A percentile compares a stretch with the other conserved stretches of the same genome.
Conservation (phyloP, 2,797 vertebrate genomes). For the Sebastes hopkinsi region DNA sequence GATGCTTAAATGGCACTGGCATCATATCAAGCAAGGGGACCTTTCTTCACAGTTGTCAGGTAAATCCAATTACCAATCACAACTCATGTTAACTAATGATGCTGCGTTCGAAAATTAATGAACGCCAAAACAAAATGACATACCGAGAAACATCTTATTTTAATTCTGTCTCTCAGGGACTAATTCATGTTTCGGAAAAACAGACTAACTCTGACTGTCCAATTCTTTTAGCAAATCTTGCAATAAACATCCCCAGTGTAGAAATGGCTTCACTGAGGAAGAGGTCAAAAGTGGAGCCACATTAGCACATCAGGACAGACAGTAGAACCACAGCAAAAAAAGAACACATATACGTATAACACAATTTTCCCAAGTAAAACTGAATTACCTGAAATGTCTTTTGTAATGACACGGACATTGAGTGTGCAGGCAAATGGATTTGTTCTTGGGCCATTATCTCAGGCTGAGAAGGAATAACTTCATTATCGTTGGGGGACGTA, state of each 20-base stretch:
- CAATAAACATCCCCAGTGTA: not conserved
- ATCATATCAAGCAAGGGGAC: not conserved
- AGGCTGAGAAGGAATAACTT: conserved; percentile 52
- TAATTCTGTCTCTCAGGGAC: conserved; percentile 13
- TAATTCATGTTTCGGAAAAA: conserved; percentile 8
- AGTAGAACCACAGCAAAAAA: not conserved
- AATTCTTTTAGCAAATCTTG: not conserved
- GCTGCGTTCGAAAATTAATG: not conserved
- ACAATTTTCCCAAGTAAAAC: conserved; percentile 13
- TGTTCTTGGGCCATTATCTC: conserved; percentile 49
- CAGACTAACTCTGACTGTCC: not conserved
- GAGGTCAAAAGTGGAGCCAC: conserved; percentile 1
- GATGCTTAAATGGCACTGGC: not conserved
- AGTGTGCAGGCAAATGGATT: conserved; percentile 50
- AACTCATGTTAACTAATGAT: not conserved
- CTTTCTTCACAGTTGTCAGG: not conserved
- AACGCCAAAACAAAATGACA: conserved; percentile 2
- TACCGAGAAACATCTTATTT: conserved; percentile 2
- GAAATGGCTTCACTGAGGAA: not conserved
- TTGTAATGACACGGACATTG: conserved; percentile 45
- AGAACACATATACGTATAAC: not conserved
- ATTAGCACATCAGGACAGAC: not conserved
- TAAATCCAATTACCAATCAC: conserved; percentile 7
- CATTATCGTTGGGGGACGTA: conserved; percentile 30
- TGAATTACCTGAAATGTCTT: conserved; percentile 44